phyloP scores from a whole-genome alignment of 2,888 invertebrate species.

The Reticulitermes lucifugus region DNA sequence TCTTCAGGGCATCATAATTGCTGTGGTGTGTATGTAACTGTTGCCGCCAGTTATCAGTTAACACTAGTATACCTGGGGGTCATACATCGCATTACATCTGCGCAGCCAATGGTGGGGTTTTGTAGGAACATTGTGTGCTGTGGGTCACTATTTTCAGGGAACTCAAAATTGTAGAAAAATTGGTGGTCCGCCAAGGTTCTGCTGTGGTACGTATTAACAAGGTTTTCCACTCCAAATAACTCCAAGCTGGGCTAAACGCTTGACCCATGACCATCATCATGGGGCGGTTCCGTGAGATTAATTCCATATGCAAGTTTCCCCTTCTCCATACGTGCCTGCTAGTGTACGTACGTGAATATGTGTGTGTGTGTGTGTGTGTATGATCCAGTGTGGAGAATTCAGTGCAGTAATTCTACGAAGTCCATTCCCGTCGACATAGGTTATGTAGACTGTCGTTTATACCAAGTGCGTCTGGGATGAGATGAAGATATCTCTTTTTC shows the following conservation, averaged over 20 bases:
- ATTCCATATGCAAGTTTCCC: constrained; percentile 29
- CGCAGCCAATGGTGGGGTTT: not conserved
- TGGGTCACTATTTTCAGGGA: not conserved
- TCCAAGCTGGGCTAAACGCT: constrained; percentile 11
- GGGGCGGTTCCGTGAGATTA: constrained; percentile 26
- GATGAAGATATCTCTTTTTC: too few species aligned
- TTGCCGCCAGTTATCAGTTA: not conserved
- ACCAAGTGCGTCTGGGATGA: too few species aligned
- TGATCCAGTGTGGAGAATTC: not conserved
- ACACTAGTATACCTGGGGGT: not conserved
- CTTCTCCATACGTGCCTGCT: not conserved
- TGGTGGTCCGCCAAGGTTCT: not conserved
- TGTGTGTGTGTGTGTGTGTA: too few species aligned
- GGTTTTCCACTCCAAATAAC: constrained; percentile 35
- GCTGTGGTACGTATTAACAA: not conserved
- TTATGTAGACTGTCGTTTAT: too few species aligned
- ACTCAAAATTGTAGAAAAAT: not conserved
- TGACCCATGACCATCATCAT: constrained; percentile 31
- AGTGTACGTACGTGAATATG: too few species aligned
- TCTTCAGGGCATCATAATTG: too few species aligned
- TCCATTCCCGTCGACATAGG: not conserved
- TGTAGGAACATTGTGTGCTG: not conserved
- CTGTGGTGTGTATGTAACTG: too few species aligned
- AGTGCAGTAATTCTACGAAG: not conserved
- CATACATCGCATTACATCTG: not conserved